phyloP scores from a whole-genome alignment of 37 sponge, comb jelly and placozoan species.

The Theonella swinhoei region DNA sequence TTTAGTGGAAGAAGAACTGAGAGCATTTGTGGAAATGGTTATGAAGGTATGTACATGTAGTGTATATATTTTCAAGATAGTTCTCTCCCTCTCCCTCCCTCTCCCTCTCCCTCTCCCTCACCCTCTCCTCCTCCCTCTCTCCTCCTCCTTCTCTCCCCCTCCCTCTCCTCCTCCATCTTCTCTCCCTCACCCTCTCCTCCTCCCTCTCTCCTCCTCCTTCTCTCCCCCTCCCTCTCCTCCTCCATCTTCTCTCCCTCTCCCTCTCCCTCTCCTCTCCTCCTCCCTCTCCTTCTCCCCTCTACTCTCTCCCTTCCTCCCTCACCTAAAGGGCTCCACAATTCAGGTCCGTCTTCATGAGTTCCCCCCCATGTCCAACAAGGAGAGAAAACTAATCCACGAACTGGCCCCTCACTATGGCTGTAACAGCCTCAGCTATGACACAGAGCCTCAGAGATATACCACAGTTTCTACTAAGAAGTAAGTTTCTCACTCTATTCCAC shows the following conservation, averaged over 20 bases:
- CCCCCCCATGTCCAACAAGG: conserved; percentile 52
- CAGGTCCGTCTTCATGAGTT: conserved; percentile 30
- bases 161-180: background rate
- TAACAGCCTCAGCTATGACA: conserved; percentile 55
- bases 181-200: background rate
- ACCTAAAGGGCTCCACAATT: background rate
- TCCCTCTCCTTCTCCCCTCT: no score
- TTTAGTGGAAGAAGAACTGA: conserved; percentile 26
- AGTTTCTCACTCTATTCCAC: no score
- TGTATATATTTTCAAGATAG: background rate
- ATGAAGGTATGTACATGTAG: conserved; percentile 23
- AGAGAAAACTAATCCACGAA: conserved; percentile 77
- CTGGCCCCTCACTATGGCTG: conserved; percentile 69
- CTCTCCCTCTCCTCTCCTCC: no score
- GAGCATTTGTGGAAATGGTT: conserved; percentile 8
- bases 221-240: background rate
- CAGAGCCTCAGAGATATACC: conserved; percentile 68
- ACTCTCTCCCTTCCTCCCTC: no score
- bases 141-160: background rate
- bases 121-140: background rate
- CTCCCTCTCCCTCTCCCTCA: background rate
- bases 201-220: background rate
- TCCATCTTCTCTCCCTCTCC: no score
- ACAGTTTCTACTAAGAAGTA: conserved; percentile 49
- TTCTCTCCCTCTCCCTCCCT: background rate